Percentiles rank a stretch among this genome's conserved stretches.
Evolutionary conservation across 2,797 vertebrate species (phyloP).

Genomic region (Todus mexicanus): DNA sequence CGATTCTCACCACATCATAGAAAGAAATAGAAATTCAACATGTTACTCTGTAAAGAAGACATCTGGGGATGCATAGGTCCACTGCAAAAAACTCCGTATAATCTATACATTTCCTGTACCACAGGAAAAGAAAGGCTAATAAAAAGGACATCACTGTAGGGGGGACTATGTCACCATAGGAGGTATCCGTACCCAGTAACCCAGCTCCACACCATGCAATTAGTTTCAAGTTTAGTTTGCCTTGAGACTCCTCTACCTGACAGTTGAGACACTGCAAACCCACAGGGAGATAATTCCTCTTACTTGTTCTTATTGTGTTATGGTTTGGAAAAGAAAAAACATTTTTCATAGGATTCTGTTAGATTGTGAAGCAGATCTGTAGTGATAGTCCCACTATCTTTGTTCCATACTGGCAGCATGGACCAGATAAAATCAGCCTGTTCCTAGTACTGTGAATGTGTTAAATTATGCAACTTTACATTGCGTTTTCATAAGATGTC

Average conservation of each 20-base stretch:
- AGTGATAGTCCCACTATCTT: neutral
- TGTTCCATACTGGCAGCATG: neutral
- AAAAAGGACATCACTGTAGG: neutral
- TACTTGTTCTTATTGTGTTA: neutral
- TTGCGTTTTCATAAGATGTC: neutral
- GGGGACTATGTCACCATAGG: neutral
- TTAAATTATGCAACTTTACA: neutral
- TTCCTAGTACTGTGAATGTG: neutral
- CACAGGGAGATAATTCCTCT: neutral
- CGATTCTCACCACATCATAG: neutral
- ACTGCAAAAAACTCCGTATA: neutral
- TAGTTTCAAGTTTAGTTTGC: neutral
- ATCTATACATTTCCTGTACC: neutral
- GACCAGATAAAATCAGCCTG: neutral
- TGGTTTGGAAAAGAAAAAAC: neutral
- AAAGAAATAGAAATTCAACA: neutral
- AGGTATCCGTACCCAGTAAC: neutral
- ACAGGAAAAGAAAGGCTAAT: neutral
- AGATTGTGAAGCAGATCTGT: neutral
- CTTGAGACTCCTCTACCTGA: neutral
- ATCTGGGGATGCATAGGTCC: neutral
- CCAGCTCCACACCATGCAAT: neutral
- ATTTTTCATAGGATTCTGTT: neutral
- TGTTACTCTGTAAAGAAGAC: neutral
- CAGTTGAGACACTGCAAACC: neutral